Conservation (phyloP, 1,140 invertebrate genomes). For the Pseudomyrmex sp. region DNA sequence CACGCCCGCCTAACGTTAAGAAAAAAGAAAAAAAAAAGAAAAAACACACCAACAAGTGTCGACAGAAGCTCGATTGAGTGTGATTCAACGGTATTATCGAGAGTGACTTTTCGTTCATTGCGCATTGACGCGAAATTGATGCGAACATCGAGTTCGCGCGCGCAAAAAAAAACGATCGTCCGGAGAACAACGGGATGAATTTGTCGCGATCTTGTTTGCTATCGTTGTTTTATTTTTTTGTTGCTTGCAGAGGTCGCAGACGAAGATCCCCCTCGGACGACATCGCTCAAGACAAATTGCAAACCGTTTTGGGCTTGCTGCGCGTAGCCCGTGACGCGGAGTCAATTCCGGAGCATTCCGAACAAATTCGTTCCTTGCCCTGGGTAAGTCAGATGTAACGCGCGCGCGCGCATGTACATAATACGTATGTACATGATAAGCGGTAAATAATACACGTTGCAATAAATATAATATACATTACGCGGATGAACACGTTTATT, state of each 20-base stretch:
- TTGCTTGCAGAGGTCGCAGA: constrained; percentile 79
- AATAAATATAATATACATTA: too few species aligned
- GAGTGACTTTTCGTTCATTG: too few species aligned
- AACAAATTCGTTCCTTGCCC: constrained; percentile 61
- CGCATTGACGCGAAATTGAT: too few species aligned
- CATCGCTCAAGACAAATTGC: constrained; percentile 64
- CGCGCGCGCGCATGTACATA: background rate
- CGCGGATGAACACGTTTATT: too few species aligned
- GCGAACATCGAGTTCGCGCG: too few species aligned
- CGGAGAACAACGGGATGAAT: too few species aligned
- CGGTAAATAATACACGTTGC: too few species aligned
- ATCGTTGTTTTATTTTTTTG: background rate
- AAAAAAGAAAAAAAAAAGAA: background rate
- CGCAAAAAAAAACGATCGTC: background rate
- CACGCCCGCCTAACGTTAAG: background rate
- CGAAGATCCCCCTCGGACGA: constrained; percentile 76
- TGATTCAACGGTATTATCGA: background rate
- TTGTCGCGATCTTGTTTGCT: background rate
- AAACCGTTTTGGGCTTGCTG: constrained; percentile 61
- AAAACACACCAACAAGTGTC: background rate
- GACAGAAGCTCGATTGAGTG: background rate
- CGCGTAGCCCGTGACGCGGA: constrained; percentile 62
- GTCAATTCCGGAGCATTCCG: constrained; percentile 59
- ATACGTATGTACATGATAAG: too few species aligned
- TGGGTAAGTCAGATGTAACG: constrained; percentile 63